Conservation (phyloP, 2,113 vertebrate species). For the Poecilia latipinna region DNA sequence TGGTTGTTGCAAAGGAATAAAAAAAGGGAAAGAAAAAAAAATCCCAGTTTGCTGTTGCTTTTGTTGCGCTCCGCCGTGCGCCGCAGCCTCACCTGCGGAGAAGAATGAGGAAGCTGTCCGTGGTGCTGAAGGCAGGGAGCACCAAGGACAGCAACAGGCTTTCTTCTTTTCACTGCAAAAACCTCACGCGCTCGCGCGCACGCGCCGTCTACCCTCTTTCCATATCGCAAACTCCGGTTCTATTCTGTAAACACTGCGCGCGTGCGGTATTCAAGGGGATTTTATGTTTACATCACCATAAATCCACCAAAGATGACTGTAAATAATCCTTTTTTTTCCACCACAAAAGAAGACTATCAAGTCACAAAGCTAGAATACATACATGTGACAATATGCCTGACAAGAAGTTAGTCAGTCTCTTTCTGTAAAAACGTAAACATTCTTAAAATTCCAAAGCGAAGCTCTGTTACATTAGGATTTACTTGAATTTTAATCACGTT, state of each 20-base stretch:
- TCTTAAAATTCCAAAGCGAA: background rate
- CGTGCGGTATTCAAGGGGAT: background rate
- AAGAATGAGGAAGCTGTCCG: conserved; percentile 64
- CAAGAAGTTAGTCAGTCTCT: background rate
- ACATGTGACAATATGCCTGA: background rate
- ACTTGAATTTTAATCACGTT: conserved; percentile 2
- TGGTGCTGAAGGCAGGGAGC: conserved; percentile 62
- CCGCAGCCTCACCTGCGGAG: conserved; percentile 57
- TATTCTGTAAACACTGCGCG: background rate
- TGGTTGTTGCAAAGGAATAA: conserved; percentile 31
- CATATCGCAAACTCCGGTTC: background rate
- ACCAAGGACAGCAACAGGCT: conserved; percentile 61
- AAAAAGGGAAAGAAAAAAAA: background rate
- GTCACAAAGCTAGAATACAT: background rate
- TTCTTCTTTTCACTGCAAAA: conserved; percentile 9
- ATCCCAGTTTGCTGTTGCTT: conserved; percentile 37
- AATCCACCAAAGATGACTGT: background rate
- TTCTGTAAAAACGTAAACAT: background rate
- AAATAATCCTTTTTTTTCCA: background rate
- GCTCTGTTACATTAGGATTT: background rate
- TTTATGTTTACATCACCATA: background rate
- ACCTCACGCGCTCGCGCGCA: background rate
- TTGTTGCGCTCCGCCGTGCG: conserved; percentile 5
- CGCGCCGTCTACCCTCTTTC: background rate
- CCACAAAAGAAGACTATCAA: background rate